Conservation (phyloP, 2,113 vertebrate genomes). For the Stictonetta naevosa region DNA sequence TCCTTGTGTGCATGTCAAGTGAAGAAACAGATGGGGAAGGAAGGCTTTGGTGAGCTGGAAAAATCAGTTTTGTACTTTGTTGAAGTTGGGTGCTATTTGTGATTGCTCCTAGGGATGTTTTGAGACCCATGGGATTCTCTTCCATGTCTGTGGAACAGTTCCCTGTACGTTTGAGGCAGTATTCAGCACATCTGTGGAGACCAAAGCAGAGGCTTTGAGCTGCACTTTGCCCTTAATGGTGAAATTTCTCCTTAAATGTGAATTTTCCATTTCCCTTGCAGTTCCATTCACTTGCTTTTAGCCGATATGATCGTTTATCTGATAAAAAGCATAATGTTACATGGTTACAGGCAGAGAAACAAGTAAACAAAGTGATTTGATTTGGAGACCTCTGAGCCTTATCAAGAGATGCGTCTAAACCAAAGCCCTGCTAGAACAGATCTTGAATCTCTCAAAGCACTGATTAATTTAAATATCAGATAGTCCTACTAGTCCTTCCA, state of each 20-base stretch:
- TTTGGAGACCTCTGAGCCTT: conserved; percentile 49
- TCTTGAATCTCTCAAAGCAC: conserved; percentile 15
- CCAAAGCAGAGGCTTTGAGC: neutral
- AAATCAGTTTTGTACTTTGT: neutral
- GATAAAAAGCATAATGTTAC: neutral
- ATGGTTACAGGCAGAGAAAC: conserved; percentile 8
- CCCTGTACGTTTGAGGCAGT: neutral
- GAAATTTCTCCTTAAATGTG: neutral
- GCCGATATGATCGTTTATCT: neutral
- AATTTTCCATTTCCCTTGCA: neutral
- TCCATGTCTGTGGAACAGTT: neutral
- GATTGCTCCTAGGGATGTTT: neutral
- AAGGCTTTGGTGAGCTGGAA: neutral
- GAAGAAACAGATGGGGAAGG: neutral
- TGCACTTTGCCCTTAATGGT: neutral
- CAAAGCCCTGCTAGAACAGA: neutral
- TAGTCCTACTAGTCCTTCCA: conserved; percentile 1
- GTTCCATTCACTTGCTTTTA: neutral
- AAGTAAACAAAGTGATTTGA: conserved; percentile 1
- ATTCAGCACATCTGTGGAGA: neutral
- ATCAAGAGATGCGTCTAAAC: conserved; percentile 3
- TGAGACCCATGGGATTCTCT: neutral
- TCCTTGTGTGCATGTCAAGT: no score
- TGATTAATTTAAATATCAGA: conserved; percentile 31
- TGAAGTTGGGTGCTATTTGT: neutral